Evolutionary conservation across 2,113 vertebrate species (phyloP).

Genomic region (Rhombomys opimus): DNA sequence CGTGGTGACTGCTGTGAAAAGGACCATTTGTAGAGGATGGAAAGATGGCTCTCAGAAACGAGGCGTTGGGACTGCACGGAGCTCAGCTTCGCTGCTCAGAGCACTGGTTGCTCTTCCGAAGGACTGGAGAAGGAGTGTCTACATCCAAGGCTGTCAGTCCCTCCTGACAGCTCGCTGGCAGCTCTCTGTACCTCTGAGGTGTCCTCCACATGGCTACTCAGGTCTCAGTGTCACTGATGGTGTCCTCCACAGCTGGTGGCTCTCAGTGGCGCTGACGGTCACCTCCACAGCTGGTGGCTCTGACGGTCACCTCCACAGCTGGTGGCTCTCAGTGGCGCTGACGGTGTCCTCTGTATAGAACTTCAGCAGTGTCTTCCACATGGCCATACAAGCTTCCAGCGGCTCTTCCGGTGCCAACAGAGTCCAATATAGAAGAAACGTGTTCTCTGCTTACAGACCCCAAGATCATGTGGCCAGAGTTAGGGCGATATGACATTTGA

Average conservation of each 20-base stretch:
- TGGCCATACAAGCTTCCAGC: background rate
- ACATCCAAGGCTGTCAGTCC: background rate
- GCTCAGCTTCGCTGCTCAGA: background rate
- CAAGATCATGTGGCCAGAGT: background rate
- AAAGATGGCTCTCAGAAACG: background rate
- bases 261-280: too few species aligned
- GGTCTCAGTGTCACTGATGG: too few species aligned
- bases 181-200: background rate
- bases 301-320: background rate
- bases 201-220: background rate
- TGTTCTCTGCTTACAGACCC: background rate
- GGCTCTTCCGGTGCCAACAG: background rate
- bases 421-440: background rate
- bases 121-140: background rate
- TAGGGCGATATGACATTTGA: too few species aligned
- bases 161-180: background rate
- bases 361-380: background rate
- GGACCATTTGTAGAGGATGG: background rate
- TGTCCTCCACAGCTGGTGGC: too few species aligned
- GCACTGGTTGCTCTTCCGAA: background rate
- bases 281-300: background rate
- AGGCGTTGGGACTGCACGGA: background rate
- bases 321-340: background rate
- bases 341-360: too few species aligned
- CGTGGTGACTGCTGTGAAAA: background rate